These are phyloP conservation scores for Syngnathus scovelli DNA, from an alignment of 2,113 vertebrate genomes.

Conservation along the genomic window DNA sequence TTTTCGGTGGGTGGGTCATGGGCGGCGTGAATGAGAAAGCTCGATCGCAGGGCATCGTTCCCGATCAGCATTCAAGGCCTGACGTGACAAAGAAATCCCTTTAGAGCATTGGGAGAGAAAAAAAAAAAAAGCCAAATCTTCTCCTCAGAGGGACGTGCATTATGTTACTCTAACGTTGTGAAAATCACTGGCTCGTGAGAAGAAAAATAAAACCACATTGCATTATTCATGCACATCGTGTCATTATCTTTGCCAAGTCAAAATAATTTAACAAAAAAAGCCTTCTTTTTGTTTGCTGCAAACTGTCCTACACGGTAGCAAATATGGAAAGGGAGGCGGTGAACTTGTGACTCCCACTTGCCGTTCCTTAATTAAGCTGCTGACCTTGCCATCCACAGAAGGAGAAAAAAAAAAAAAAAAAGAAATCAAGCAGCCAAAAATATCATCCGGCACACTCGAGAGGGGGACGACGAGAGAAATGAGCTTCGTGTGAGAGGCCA, in stretches of 20 bases:
- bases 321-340: slow-evolving; percentile 7
- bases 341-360: slow-evolving; percentile 48
- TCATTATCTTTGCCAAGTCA: slow-evolving; percentile 58
- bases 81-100: slow-evolving; percentile 20
- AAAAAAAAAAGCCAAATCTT: slow-evolving; percentile 15
- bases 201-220: slow-evolving; percentile 31
- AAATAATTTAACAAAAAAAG: slow-evolving; percentile 19
- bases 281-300: slow-evolving; percentile 20
- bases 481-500: slow-evolving; percentile 48
- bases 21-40: slow-evolving; percentile 30
- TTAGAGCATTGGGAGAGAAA: slow-evolving; percentile 17
- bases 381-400: slow-evolving; percentile 53
- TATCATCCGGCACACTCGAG: slow-evolving; percentile 31
- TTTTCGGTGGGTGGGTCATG: slow-evolving; percentile 60
- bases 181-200: slow-evolving; percentile 33
- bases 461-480: slow-evolving; percentile 28
- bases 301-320: not conserved
- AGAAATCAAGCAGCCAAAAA: slow-evolving; percentile 44
- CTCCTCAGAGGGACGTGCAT: slow-evolving; percentile 26
- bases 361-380: slow-evolving; percentile 62
- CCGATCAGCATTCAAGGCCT: slow-evolving; percentile 30
- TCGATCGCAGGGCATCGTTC: not conserved
- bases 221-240: slow-evolving; percentile 65
- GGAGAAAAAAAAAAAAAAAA: not conserved
- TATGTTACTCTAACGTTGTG: slow-evolving; percentile 15